Evolutionary conservation across 2,113 vertebrate genomes (phyloP).

Genomic region (Microtus ochrogaster): DNA sequence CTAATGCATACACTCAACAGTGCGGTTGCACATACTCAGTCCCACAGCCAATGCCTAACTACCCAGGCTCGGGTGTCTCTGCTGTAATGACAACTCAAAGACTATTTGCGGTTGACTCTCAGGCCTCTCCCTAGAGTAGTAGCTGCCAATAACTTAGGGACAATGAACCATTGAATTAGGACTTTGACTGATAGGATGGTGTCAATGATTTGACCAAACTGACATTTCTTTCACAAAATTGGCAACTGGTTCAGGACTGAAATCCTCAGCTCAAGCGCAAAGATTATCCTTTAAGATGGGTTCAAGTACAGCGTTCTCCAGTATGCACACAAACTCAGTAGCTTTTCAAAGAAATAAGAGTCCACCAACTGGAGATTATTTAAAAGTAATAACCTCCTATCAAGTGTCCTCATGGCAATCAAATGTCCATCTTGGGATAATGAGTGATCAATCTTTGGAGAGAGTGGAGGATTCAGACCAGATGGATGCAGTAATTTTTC

Average conservation of each 20-base stretch:
- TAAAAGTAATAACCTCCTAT: neutral
- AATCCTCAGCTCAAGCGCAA: neutral
- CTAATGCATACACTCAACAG: neutral
- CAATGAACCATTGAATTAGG: neutral
- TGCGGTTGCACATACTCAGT: neutral
- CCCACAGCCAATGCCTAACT: neutral
- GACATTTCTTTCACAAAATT: neutral
- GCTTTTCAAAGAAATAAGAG: neutral
- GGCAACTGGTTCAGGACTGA: neutral
- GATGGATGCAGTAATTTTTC: neutral
- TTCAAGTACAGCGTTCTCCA: neutral
- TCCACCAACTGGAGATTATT: neutral
- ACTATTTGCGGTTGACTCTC: neutral
- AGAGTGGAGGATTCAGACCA: neutral
- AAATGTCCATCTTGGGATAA: neutral
- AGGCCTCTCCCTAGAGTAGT: neutral
- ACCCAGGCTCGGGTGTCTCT: fast-evolving
- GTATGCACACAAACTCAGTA: neutral
- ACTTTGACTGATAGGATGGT: neutral
- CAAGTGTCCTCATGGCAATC: neutral
- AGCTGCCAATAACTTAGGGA: neutral
- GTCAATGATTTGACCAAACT: neutral
- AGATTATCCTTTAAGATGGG: neutral
- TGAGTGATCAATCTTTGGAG: neutral
- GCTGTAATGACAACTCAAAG: neutral